Conservation (phyloP, 2,888 invertebrate species). For the Strigamia maritima region DNA sequence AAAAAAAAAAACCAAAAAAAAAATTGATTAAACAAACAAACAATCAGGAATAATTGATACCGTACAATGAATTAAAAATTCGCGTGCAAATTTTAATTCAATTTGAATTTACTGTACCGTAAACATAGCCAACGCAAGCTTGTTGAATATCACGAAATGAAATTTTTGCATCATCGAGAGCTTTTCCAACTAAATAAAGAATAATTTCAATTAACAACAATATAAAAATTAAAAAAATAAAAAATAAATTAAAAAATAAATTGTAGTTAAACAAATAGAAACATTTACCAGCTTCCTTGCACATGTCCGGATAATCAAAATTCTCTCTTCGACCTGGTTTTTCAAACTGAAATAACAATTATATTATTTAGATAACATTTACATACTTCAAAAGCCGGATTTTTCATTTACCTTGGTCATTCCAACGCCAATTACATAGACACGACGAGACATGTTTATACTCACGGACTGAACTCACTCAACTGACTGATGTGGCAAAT, state of each 20-base stretch:
- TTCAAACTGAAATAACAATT: constrained; percentile 65
- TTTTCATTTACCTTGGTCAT: constrained; percentile 77
- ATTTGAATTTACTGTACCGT: constrained; percentile 63
- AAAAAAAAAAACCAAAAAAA: no score
- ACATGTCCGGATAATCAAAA: constrained; percentile 92
- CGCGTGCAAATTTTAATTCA: no score
- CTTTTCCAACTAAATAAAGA: constrained; percentile 65
- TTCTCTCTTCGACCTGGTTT: constrained; percentile 79
- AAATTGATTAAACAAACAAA: no score
- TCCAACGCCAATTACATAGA: constrained; percentile 91
- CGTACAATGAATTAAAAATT: no score
- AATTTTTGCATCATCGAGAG: constrained; percentile 77
- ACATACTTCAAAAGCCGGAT: constrained; percentile 43
- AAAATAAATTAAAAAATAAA: no score
- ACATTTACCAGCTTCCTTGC: constrained; percentile 80
- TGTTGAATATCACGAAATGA: constrained; percentile 75
- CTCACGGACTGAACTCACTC: neutral
- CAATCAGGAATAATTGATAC: no score
- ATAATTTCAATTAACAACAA: neutral
- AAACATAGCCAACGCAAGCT: constrained; percentile 89
- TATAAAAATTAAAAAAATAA: neutral
- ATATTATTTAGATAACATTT: no score
- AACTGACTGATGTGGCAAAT: no score
- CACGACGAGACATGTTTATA: constrained; percentile 51
- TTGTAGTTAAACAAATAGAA: no score